Base-by-base conservation (phyloP, 2,888 invertebrate species). In the Scaptomyza parva region DNA sequence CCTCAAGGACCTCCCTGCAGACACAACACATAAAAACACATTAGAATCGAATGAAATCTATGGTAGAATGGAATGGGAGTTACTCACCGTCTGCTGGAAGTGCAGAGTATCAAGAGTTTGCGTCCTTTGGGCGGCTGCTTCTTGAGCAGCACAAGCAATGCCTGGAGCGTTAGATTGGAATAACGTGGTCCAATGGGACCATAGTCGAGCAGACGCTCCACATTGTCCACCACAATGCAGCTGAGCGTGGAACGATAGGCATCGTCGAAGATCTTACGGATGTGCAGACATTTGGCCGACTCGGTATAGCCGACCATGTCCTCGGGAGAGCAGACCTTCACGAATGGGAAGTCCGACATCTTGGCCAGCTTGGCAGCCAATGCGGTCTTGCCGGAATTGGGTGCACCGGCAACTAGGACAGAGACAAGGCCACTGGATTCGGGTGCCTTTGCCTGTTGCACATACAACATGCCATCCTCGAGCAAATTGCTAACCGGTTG, bases 301-400 rank as follows among this genome's bases (percentile, higher is more conserved):
- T 99, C 99, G 0, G 97, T 97, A 90, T 94, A 99, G 7, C 99
- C 99, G 76, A 98, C 96, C 98, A 98, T 98, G 89, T 98, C 98
- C 88, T 98, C 97, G 0, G 98, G 98, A 17, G 97, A 96, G 92
- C 97, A 97, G 14, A 98, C 96, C 93, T 99, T 99, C 69, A 99
- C 95, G 92, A 99, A 99, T 12, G 99, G 99, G 92, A 99, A 99
- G 91, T 99, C 98, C 0, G 99, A 99, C 90, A 96, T 94, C 91
- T 97, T 97, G n/a, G 99, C 98, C 76, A 99, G 93, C 89, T 97
- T 96, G 2, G 99, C 99, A 8, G 99, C 99, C 64, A 99, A 92
- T 0, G 99, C 98, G 0, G 99, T 98, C 93, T 99, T 99, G 45
- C 99, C 99, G 60, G 98, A 95, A 91, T 98, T 98, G 0, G 99